Conservation (phyloP, 2,888 invertebrate genomes). For the Sphaeridia pumilis region DNA sequence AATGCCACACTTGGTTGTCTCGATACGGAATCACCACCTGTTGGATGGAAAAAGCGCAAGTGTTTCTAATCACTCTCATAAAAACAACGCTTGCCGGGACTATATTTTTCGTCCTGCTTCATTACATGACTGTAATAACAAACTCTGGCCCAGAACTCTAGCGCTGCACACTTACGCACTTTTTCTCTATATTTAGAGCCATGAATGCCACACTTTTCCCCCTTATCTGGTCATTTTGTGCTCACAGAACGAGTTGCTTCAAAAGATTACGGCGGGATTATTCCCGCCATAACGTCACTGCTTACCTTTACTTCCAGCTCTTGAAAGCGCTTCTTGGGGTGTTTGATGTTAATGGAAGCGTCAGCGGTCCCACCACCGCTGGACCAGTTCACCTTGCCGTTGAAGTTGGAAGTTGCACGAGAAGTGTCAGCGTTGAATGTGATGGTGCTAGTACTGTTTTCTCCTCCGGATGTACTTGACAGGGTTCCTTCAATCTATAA, state of each 20-base stretch:
- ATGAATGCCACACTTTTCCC: no score
- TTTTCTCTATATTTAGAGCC: no score
- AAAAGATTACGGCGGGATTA: no score
- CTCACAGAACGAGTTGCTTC: no score
- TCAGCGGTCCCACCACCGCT: constrained; percentile 16
- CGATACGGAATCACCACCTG: constrained; percentile 5
- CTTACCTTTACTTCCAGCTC: constrained; percentile 23
- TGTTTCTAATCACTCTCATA: constrained; percentile 10
- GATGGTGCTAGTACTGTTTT: constrained; percentile 21
- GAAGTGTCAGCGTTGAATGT: constrained; percentile 15
- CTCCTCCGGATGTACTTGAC: constrained; percentile 17
- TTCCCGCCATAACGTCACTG: no score
- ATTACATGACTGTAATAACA: no score
- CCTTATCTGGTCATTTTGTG: constrained; percentile 3
- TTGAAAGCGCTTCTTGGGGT: constrained; percentile 19
- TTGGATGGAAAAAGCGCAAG: background rate
- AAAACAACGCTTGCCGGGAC: background rate
- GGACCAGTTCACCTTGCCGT: constrained; percentile 23
- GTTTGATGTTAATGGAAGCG: constrained; percentile 19
- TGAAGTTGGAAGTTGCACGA: constrained; percentile 17
- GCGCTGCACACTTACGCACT: background rate
- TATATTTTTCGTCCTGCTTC: no score
- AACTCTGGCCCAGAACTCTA: no score
- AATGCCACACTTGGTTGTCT: constrained; percentile 8
- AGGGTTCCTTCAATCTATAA: constrained; percentile 30